Evolutionary conservation across 2,113 vertebrate species (phyloP), one percentile per base, ranked within the genome.

Genomic region (Prochilodus magdalenae): DNA sequence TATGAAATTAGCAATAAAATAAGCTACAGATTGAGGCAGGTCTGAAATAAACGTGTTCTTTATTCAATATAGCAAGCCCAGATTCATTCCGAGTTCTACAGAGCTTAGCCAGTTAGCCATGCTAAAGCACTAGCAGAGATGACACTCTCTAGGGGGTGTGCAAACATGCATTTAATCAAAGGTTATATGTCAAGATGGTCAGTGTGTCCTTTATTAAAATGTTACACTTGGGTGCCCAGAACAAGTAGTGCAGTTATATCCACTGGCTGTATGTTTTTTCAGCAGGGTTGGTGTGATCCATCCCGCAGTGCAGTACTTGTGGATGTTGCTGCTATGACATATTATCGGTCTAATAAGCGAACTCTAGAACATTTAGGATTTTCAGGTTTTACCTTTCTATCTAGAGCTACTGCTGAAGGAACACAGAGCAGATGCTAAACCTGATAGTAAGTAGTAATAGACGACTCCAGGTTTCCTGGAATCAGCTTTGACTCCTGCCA

Each of bases 201-300:
- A 15, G n/a, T n/a, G 47, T 30, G 47, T 49, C 11, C 33, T 30
- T 75, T 77, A 78, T 84, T 84, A 84, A 86, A 84, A 77, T 77
- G 76, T 70, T 83, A 65, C 76, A 86, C 55, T 76, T 24, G 51
- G 66, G 63, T 62, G 55, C 73, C 40, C 55, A 73, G 75, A 69
- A 84, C 47, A 77, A 71, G 47, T 44, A 78, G 63, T 16, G 18
- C 16, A n/a, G 36, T 67, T 78, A 47, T 36, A n/a, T 55, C n/a
- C 8, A 44, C 40, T 30, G 22, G 30, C 63, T 79, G 30, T 51
- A 65, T n/a, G 30, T 73, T 20, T 29, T 36, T 83, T 53, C 60
- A 63, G 59, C 55, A 65, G 66, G 47, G 60, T 73, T 69, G 69
- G 66, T 67, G 44, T 59, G 75, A 65, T 44, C 20, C 60, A 63